Conservation (phyloP, 2,888 invertebrate genomes). For the Acholoe squamosa region DNA sequence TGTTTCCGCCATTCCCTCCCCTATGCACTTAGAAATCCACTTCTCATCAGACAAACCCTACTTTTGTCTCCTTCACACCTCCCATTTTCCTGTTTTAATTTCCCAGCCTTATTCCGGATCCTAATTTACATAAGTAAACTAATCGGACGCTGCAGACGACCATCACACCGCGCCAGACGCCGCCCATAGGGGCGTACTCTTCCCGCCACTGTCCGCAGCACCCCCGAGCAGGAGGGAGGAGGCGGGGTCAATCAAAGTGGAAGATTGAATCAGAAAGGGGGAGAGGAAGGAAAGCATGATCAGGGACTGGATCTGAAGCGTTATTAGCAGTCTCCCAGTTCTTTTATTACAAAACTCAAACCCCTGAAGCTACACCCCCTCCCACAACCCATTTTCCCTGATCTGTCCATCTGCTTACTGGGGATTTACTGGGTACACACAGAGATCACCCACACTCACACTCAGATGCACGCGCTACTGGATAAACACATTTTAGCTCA, state of each 20-base stretch:
- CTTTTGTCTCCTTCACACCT: background rate
- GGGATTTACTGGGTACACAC: background rate
- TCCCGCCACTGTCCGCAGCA: no score
- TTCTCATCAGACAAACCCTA: background rate
- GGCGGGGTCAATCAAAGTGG: background rate
- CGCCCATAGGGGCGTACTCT: no score
- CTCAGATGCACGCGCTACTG: background rate
- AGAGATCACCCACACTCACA: background rate
- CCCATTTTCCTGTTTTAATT: background rate
- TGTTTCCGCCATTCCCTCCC: background rate
- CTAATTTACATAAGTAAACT: conserved; percentile 14
- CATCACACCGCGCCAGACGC: background rate
- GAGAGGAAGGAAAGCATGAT: background rate
- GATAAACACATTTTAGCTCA: background rate
- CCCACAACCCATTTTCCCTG: background rate
- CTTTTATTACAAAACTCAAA: background rate
- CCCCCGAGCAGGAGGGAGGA: no score
- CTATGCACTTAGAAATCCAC: no score
- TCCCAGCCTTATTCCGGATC: background rate
- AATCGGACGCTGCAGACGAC: conserved; percentile 1
- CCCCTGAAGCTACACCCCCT: background rate
- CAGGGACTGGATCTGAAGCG: background rate
- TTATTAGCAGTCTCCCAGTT: conserved; percentile 9
- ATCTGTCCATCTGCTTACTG: background rate
- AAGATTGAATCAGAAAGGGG: conserved; percentile 3